These are phyloP conservation scores for Aphelinus atriplicis DNA, from an alignment of 1,140 invertebrate genomes.

Conservation along the genomic window DNA sequence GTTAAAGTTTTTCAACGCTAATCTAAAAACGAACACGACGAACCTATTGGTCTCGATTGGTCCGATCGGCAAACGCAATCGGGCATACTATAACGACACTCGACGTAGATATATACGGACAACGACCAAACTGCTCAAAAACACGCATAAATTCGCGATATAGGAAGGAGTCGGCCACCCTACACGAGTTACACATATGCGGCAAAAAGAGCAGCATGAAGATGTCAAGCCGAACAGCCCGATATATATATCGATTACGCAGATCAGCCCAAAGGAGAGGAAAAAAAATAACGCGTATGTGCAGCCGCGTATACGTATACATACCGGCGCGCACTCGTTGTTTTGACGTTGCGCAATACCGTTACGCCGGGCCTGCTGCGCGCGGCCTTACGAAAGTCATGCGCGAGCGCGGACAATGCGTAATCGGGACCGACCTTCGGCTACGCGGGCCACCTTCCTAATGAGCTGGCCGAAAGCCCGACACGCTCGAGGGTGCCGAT, in stretches of 20 bases:
- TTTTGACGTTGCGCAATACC: conserved; percentile 1
- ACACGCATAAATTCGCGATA: too few species aligned
- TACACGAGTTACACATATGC: too few species aligned
- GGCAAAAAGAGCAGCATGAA: background rate
- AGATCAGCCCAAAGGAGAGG: background rate
- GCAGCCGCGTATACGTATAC: background rate
- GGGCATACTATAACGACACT: too few species aligned
- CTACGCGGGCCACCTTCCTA: conserved; percentile 32
- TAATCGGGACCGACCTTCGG: conserved; percentile 26
- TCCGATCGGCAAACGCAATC: too few species aligned
- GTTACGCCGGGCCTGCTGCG: background rate
- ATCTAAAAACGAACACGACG: too few species aligned
- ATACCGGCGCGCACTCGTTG: too few species aligned
- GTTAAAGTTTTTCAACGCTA: too few species aligned
- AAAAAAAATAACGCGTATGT: background rate
- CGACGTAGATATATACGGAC: too few species aligned
- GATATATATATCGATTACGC: background rate
- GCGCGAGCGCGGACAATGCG: conserved; percentile 13
- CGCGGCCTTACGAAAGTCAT: conserved; percentile 12
- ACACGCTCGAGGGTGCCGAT: background rate
- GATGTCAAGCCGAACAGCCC: background rate
- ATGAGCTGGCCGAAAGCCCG: conserved; percentile 7
- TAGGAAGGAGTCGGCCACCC: too few species aligned
- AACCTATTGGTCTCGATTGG: too few species aligned
- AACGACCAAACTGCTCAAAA: too few species aligned